Conservation (phyloP, 2,888 invertebrate genomes). For the Merodon equestris region DNA sequence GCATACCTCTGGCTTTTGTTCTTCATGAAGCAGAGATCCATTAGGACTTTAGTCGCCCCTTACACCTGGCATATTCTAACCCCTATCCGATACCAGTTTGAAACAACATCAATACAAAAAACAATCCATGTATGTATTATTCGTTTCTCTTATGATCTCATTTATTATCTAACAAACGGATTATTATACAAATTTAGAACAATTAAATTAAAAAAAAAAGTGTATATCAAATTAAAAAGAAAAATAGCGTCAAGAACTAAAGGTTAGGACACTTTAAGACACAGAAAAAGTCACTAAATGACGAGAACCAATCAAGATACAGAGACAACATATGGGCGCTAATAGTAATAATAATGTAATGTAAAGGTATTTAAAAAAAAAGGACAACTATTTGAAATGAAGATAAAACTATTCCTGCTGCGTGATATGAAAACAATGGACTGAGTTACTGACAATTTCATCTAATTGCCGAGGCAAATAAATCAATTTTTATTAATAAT, state of each 20-base stretch:
- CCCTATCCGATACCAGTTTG: not conserved
- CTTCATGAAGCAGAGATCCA: no score
- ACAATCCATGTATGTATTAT: no score
- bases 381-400: no score
- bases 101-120: not conserved
- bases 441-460: conserved; percentile 58
- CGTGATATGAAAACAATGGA: conserved; percentile 45
- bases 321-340: conserved; percentile 54
- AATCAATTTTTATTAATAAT: conserved; percentile 30
- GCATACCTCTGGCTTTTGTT: no score
- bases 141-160: no score
- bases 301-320: conserved; percentile 8
- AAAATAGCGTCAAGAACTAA: no score
- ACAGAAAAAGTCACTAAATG: conserved; percentile 50
- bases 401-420: conserved; percentile 50
- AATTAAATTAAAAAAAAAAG: conserved; percentile 58
- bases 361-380: no score
- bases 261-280: no score
- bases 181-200: conserved; percentile 60
- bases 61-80: no score
- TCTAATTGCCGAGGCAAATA: conserved; percentile 8
- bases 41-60: no score
- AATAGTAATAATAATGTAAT: no score
- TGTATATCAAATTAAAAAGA: no score
- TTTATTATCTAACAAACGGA: conserved; percentile 65